phyloP scores from a whole-genome alignment of 2,113 vertebrate genomes.

The Esox niger region DNA sequence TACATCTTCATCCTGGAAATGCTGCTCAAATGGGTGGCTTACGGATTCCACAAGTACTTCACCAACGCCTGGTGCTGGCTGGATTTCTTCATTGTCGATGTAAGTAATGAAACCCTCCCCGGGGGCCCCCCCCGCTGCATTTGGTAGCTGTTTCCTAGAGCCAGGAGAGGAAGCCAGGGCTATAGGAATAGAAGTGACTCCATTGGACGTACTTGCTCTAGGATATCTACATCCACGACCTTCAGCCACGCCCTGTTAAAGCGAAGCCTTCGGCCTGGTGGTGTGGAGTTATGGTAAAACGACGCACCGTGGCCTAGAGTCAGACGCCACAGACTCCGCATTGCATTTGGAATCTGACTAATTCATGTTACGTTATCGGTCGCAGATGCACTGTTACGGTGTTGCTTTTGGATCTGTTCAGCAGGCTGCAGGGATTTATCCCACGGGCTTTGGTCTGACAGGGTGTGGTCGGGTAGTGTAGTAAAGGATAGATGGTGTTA shows the following conservation, averaged over 20 bases:
- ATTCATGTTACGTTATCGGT: no score
- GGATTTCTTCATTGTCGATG: slow-evolving; percentile 99
- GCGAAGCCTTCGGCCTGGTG: slow-evolving; percentile 22
- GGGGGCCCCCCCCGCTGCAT: slow-evolving; percentile 16
- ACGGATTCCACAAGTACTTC: slow-evolving; percentile 98
- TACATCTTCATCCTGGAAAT: slow-evolving; percentile 99
- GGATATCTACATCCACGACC: slow-evolving; percentile 1
- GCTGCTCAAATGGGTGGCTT: slow-evolving; percentile 97
- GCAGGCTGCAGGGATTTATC: no score
- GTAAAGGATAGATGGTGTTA: slow-evolving; percentile 12
- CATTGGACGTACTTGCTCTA: background rate
- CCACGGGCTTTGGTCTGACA: background rate
- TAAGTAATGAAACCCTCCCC: slow-evolving; percentile 78
- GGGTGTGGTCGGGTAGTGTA: slow-evolving; percentile 50
- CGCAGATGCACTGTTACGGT: no score
- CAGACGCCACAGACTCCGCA: no score
- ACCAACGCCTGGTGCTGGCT: slow-evolving; percentile 99
- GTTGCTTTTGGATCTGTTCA: background rate
- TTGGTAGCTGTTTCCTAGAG: background rate
- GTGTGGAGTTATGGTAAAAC: background rate
- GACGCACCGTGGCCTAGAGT: no score
- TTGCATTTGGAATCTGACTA: no score
- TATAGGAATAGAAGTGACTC: no score
- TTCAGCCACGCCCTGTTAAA: slow-evolving; percentile 41
- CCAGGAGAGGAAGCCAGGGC: slow-evolving; percentile 10